Base-by-base conservation (phyloP, 1,140 invertebrate genomes). In the Anadara kagoshimensis region DNA sequence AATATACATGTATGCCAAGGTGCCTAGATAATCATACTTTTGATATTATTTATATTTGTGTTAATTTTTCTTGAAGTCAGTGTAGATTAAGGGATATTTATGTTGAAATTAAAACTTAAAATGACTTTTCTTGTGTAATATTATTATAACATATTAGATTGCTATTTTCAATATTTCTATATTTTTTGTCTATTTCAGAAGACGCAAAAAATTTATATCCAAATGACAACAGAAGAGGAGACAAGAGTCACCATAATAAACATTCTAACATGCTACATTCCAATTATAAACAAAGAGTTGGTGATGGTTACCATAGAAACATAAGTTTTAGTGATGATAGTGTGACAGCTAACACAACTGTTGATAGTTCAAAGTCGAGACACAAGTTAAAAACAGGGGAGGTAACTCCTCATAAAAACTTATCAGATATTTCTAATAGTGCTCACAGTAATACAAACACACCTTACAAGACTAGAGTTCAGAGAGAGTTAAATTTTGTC, bases 261-360 rank as follows among this genome's bases (percentile, higher is more conserved):
- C 69, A 71, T 56, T 54, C 59, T 14, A 71, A 36, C 29, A 36
- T 36, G 29, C 29, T 70, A 75, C 73, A 75, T 75, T 75, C 73
- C 73, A 75, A 54, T 62, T 70, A 58, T 47, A 41, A 45, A 29
- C 45, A 75, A 54, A 12, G 22, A n/a, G 18, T 67, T 16, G 67
- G 51, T 43, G 74, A 78, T 49, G 54, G 44, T 69, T 85, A 79
- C 69, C 75, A 56, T 36, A 75, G 82, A 43, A 86, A 86, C 66
- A 86, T 86, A 43, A 85, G 83, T 71, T 84, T 86, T 68, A 86
- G 85, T 80, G 85, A 86, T 51, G 85, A 85, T 73, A 85, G 83
- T 76, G 82, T 85, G 41, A 86, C 81, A 22, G 85, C 83, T 36
- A 86, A 86, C 71, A 82, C 85, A 16, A 80, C 82, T 3, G 80